Percentiles rank a stretch among this genome's conserved stretches.
Conservation (phyloP, 1,140 invertebrate genomes). For the Drosophila virilis region DNA sequence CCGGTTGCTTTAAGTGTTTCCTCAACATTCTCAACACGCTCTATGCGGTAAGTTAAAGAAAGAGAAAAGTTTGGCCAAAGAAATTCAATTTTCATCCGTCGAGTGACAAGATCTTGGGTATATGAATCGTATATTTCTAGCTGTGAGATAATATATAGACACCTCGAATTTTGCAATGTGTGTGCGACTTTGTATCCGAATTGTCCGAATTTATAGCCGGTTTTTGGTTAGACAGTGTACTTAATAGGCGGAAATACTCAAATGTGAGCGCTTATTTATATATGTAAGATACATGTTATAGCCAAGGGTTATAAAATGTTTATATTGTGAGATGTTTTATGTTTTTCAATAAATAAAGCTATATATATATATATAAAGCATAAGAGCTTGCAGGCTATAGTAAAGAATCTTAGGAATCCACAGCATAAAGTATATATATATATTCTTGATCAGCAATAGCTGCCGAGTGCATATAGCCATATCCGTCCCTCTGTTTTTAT, state of each 20-base stretch:
- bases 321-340: background rate
- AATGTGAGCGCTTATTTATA: slow-evolving; percentile 1
- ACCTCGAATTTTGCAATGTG: background rate
- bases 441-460: background rate
- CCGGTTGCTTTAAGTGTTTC: slow-evolving; percentile 69
- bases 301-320: background rate
- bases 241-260: slow-evolving; percentile 5
- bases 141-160: background rate
- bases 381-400: slow-evolving; percentile 1
- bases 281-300: background rate
- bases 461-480: too few relatives aligned
- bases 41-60: slow-evolving; percentile 61
- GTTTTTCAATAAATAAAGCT: too few relatives aligned
- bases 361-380: background rate
- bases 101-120: background rate
- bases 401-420: background rate
- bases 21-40: slow-evolving; percentile 67
- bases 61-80: background rate
- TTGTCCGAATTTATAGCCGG: slow-evolving; percentile 25
- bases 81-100: background rate
- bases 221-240: slow-evolving; percentile 11
- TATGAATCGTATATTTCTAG: background rate
- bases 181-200: background rate
- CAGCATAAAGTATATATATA: background rate
- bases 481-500: too few relatives aligned